Percentiles rank a stretch among this genome's conserved stretches.
Conservation (phyloP, 35 echinoderm and acorn worm species). For the Eucidaris tribuloides region DNA sequence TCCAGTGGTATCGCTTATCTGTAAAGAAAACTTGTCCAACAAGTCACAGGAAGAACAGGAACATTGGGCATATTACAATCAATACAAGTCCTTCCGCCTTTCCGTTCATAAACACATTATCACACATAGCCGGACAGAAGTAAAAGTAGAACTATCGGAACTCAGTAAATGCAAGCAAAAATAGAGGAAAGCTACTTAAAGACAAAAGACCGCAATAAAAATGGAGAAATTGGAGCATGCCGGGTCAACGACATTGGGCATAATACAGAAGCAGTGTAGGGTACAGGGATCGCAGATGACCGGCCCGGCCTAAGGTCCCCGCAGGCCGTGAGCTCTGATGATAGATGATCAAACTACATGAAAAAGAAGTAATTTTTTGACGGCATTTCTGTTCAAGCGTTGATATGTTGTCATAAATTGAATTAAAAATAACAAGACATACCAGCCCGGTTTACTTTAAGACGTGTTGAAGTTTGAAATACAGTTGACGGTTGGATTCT, state of each 20-base stretch:
- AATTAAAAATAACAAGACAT: conserved; percentile 23
- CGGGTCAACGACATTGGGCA: conserved; percentile 6
- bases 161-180: neutral
- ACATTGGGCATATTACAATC: conserved; percentile 2
- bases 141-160: conserved; percentile 29
- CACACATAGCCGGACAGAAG: neutral
- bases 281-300: too few species aligned
- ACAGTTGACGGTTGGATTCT: too few species aligned
- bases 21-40: too few species aligned
- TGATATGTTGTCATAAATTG: conserved; percentile 26
- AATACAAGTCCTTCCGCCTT: conserved; percentile 19
- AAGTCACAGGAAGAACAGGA: neutral
- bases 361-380: conserved; percentile 40
- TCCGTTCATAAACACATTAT: conserved; percentile 24
- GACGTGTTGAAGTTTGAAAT: neutral
- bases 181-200: conserved; percentile 8
- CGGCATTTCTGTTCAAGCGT: conserved; percentile 34
- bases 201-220: conserved; percentile 31
- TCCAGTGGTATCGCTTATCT: too few species aligned
- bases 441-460: neutral
- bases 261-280: neutral
- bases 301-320: conserved; percentile 9
- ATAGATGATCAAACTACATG: conserved; percentile 7
- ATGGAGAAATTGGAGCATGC: conserved; percentile 17
- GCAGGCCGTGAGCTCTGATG: neutral